phyloP scores from a whole-genome alignment of 2,797 vertebrate species.

The Hemitrygon akajei region DNA sequence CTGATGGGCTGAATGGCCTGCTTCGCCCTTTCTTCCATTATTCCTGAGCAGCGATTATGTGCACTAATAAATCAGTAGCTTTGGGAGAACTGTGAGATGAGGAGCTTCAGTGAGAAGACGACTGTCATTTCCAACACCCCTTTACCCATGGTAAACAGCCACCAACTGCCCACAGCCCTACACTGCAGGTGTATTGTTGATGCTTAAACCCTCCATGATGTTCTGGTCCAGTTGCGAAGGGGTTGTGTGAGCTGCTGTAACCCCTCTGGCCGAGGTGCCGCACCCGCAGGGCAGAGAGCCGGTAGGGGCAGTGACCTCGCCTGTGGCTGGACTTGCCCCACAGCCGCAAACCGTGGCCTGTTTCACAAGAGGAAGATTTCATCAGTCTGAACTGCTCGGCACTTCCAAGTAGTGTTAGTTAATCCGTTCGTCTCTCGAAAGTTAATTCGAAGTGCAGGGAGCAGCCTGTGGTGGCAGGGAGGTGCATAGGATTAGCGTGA shows the following conservation, averaged over 20 bases:
- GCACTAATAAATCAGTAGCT: neutral
- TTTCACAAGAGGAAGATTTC: conserved; percentile 10
- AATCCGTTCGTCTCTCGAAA: neutral
- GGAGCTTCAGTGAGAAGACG: neutral
- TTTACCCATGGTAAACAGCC: too few species aligned
- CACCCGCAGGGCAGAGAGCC: too few species aligned
- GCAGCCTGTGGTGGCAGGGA: too few species aligned
- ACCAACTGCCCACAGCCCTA: neutral
- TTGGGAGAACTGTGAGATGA: neutral
- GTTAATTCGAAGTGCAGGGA: neutral
- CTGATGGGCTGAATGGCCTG: neutral
- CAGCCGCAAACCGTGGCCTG: neutral
- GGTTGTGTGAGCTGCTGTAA: neutral
- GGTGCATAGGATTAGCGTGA: neutral
- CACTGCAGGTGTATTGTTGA: neutral
- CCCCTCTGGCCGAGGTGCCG: neutral
- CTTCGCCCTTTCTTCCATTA: neutral
- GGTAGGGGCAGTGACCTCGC: too few species aligned
- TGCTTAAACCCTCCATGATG: neutral
- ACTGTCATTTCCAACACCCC: neutral
- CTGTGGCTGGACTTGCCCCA: neutral
- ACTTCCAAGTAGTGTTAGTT: neutral
- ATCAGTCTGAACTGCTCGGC: neutral
- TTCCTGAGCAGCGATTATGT: neutral
- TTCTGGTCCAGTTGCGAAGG: neutral